Evolutionary conservation across 2,888 invertebrate genomes (phyloP), one percentile per base, ranked within the genome.

Genomic region (Hydriomena furcata): DNA sequence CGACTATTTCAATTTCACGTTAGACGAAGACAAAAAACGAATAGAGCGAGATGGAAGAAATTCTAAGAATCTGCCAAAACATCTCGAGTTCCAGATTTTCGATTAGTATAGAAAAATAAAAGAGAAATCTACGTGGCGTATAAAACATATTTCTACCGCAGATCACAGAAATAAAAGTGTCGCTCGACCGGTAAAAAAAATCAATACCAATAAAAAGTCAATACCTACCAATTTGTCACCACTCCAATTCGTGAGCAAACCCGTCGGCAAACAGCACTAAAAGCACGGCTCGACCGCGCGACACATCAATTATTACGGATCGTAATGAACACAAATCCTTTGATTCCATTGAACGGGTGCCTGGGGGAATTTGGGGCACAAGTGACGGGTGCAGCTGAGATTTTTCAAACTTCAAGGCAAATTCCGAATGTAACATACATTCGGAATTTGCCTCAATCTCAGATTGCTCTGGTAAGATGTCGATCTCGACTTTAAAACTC

Each of bases 251-350:
- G 35, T 47, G 38, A 31, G 43, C 25, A 23, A 46, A 42, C n/a
- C 42, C 46, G 37, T 8, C 11, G 36, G 46, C 50, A 28, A 35
- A 35, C 45, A 46, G 52, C 52, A 61, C 57, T 60, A 60, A 65
- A 60, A 61, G 63, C 63, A 52, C 56, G 50, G 49, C 48, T 35
- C 58, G 58, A 56, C 65, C 62, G 55, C 65, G 54, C 66, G 61
- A 60, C 58, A 56, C 82, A 87, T 88, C 84, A 85, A 86, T 88
- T 89, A 89, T 88, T 89, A 80, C 73, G 68, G 73, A 61, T 67
- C 66, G 79, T 88, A 86, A 88, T 87, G 83, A 88, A 85, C 83
- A 79, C 85, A 88, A 88, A 88, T 85, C 88, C 88, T 87, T 86
- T 88, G 88, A 89, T 88, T 88, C 87, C 85, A 88, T 89, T 87